Conservation (phyloP, 2,888 invertebrate species). For the Oscheius sp. region DNA sequence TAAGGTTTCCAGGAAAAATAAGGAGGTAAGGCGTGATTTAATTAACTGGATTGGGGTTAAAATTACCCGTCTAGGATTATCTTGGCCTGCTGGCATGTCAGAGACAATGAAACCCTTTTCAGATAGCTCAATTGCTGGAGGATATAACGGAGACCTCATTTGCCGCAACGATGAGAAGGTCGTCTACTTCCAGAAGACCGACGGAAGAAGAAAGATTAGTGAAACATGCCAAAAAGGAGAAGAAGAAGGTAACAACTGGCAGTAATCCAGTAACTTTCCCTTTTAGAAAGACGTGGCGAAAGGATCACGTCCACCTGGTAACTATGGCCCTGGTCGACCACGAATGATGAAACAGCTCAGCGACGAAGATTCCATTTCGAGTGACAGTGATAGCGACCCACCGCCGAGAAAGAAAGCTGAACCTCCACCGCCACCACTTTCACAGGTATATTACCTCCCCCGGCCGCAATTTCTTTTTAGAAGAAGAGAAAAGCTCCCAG, state of each 20-base stretch:
- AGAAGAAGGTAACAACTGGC: slow-evolving; percentile 24
- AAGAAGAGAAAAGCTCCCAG: slow-evolving; percentile 1
- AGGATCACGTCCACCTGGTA: too few relatives aligned
- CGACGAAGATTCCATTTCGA: slow-evolving; percentile 26
- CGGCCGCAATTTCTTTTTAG: background rate
- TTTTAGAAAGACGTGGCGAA: slow-evolving; percentile 23
- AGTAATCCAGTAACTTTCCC: background rate
- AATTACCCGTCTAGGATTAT: too few relatives aligned
- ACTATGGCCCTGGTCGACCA: background rate
- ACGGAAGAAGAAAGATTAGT: slow-evolving; percentile 33
- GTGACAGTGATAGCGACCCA: slow-evolving; percentile 29
- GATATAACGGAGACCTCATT: slow-evolving; percentile 47
- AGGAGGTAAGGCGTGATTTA: background rate
- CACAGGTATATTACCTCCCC: too few relatives aligned
- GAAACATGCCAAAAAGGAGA: slow-evolving; percentile 31
- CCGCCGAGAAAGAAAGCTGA: background rate
- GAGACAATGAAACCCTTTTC: slow-evolving; percentile 3
- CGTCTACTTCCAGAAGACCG: slow-evolving; percentile 8
- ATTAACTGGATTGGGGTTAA: too few relatives aligned
- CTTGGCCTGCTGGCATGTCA: background rate
- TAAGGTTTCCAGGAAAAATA: background rate
- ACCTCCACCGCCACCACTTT: too few relatives aligned
- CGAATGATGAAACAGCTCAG: slow-evolving; percentile 36
- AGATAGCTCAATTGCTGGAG: slow-evolving; percentile 51
- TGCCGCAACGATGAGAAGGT: slow-evolving; percentile 25